Base-by-base conservation (phyloP, 2,888 invertebrate species). In the Seladonia tumulorum region DNA sequence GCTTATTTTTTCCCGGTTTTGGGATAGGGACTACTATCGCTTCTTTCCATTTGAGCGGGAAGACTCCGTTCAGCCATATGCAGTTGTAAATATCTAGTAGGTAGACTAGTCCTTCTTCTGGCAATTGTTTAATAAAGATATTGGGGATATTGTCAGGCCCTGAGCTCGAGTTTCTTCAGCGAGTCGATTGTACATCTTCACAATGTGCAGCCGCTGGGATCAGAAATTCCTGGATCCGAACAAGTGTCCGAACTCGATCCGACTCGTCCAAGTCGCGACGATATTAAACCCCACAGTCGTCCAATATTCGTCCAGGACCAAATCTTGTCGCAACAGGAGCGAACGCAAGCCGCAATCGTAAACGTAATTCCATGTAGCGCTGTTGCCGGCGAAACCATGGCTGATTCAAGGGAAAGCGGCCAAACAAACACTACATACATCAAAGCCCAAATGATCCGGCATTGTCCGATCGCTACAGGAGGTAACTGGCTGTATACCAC, bases 401-500 rank as follows among this genome's bases (percentile, higher is more conserved):
- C 16, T 66, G 35, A 66, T 35, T 66, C 66, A 29, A 35, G 66
- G 35, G 29, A 35, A 16, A 35, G 1, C 29, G 29, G 8, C 29
- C 66, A 29, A 66, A 35, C 66, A 66, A 66, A 35, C 29, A 66
- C 66, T 66, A 35, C 29, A 66, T 35, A 66, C 66, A 66, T 35
- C 66, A 66, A 66, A 66, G 66, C 66, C 66, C 66, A 66, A 66
- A 66, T 35, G 66, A 66, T 66, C 66, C 29, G 66, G 66, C 66
- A 66, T 66, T 35, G 66, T 35, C 8, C 66, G 66, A 66, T 66
- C 66, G 66, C 66, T 66, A 16, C 66, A 35, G 66, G 66, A 66
- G 66, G 66, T 66, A 66, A 66, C 66, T 66, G 66, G 66, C 66
- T 66, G 29, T 66, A 66, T 66, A 66, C 25, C 29, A 5, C 16